Base-by-base conservation (phyloP, 1,140 invertebrate genomes). In the Leptinotarsa lineolata region DNA sequence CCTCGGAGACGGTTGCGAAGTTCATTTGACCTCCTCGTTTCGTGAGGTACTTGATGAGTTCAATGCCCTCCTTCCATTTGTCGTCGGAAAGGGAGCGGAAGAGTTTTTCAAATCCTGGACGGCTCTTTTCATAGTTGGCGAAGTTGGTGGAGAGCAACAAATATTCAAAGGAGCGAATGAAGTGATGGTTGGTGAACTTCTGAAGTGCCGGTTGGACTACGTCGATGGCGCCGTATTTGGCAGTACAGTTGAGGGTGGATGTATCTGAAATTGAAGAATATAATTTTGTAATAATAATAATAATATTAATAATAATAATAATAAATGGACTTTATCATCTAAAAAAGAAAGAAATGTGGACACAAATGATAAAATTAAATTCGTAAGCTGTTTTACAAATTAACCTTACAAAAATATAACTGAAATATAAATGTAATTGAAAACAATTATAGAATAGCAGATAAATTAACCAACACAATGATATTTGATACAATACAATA, bases 61-160 rank as follows among this genome's bases (percentile, higher is more conserved):
- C 88, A 77, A 94, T 91, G 45, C 89, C 88, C 79, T 93, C 89
- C 22, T 91, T 86, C 91, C 93, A 95, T 15, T 89, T 85, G 22
- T 90, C 82, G 75, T 95, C 93, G 3, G 93, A 92, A 8, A 93
- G 81, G 75, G 90, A 89, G 68, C 89, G 87, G 84, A 93, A 94
- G 12, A 94, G 84, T 80, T 89, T 90, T 76, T 89, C 88, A 84
- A 95, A 95, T 15, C 94, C 94, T 44, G 87, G 87, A 54, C 94
- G 87, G 83, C 93, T 91, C 63, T 89, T 89, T 79, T 92, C 88
- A 82, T 91, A 94, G 78, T 92, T 93, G 65, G 90, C 91, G 84
- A 93, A 95, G 83, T 93, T 89, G 2, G 91, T 90, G 11, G 92
- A 89, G 84, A 93, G 88, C 3, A 94, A 82, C 16, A 95, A 85